Percentiles rank a stretch among this genome's conserved stretches.
Evolutionary conservation across 92 coral and sea anemone species (phyloP).

Genomic region (Heliopora coerulea): DNA sequence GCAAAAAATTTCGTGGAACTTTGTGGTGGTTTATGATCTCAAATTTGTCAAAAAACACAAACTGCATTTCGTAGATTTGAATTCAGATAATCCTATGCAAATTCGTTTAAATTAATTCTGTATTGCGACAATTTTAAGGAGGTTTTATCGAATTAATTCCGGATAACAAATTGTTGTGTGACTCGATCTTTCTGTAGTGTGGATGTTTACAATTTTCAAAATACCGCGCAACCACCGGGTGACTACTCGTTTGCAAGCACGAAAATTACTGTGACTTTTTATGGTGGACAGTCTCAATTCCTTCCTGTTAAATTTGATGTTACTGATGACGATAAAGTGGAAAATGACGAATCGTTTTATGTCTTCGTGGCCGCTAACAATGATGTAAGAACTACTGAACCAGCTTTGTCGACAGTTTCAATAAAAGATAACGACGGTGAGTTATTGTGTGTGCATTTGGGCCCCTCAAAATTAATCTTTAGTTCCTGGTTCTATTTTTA

Average conservation of each 20-base stretch:
- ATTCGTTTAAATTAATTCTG: too few species aligned
- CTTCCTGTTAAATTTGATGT: constrained; percentile 10
- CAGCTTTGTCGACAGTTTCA: neutral
- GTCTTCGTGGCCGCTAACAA: constrained; percentile 13
- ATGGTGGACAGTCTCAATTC: constrained; percentile 22
- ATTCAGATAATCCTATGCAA: too few species aligned
- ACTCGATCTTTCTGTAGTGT: constrained; percentile 10
- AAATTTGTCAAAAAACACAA: too few species aligned
- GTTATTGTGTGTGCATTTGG: neutral
- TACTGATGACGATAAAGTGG: constrained; percentile 19
- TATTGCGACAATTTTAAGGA: too few species aligned
- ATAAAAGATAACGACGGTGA: constrained; percentile 35
- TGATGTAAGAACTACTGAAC: neutral
- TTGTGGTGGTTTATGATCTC: too few species aligned
- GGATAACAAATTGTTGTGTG: too few species aligned
- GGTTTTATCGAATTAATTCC: too few species aligned
- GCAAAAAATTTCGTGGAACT: too few species aligned
- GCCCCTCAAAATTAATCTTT: too few species aligned
- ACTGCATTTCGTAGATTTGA: too few species aligned
- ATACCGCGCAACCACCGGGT: constrained; percentile 7
- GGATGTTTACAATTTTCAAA: constrained; percentile 18
- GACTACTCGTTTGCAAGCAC: neutral
- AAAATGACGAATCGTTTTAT: constrained; percentile 16
- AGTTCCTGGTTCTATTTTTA: too few species aligned
- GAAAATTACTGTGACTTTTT: constrained; percentile 4